A percentile compares a stretch with the other conserved stretches of the same genome.
Evolutionary conservation across 2,888 invertebrate genomes (phyloP).

Genomic region (Xestobium rufovillosum): DNA sequence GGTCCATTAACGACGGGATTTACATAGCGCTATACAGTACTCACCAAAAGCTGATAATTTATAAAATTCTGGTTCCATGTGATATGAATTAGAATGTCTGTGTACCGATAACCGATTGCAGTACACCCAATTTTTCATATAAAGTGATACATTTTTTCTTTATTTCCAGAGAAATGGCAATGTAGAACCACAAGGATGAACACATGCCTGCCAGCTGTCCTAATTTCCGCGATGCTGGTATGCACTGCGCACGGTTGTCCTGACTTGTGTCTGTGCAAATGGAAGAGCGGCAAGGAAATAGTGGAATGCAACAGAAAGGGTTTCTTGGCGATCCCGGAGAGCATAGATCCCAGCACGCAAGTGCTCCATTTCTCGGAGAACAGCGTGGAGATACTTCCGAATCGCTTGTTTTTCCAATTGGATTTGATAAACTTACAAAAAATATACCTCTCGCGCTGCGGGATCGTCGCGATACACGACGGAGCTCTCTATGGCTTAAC

Average conservation of each 20-base stretch:
- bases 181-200: too few species aligned
- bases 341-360: conserved; percentile 77
- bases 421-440: conserved; percentile 80
- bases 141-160: too few species aligned
- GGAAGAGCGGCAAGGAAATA: conserved; percentile 88
- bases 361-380: conserved; percentile 81
- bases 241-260: conserved; percentile 55
- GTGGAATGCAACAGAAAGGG: conserved; percentile 79
- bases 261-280: conserved; percentile 75
- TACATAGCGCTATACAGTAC: too few species aligned
- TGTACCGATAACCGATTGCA: too few species aligned
- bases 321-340: conserved; percentile 67
- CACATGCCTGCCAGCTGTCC: too few species aligned
- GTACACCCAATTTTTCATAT: too few species aligned
- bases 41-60: too few species aligned
- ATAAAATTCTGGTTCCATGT: too few species aligned
- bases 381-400: conserved; percentile 68
- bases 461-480: conserved; percentile 68
- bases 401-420: conserved; percentile 70
- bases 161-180: too few species aligned
- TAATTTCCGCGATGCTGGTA: background rate
- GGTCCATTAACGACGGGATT: too few species aligned
- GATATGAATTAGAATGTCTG: too few species aligned
- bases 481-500: conserved; percentile 76
- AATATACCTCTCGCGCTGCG: conserved; percentile 73